Evolutionary conservation across 2,888 invertebrate species (phyloP), one percentile per base, ranked within the genome.

Genomic region (Pyrrhosoma nymphula): DNA sequence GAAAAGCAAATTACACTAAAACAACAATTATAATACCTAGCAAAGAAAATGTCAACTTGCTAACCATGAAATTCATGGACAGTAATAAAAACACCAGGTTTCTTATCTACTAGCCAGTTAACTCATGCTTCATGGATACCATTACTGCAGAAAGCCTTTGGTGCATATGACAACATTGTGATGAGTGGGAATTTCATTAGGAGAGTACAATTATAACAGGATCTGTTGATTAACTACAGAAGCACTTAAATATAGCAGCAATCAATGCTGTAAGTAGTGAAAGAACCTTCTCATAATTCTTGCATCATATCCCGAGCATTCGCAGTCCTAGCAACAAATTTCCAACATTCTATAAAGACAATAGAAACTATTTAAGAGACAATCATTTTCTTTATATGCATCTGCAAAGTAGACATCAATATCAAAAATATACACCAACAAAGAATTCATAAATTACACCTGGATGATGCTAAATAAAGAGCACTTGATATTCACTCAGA

Each of bases 51-150:
- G 30, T 30, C 56, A 91, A 60, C 30, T 60, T 96, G 95, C 96
- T 96, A 96, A 96, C 96, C 90, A 95, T 90, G 69, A 95, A 75
- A 69, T 23, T 96, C 96, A 95, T 95, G 96, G 96, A 18, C 30
- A 35, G 75, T 82, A 14, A 35, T 16, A 35, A 82, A 82, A n/a
- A 35, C n/a, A 69, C n/a, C 69, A 35, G 30, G 35, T 35, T 82
- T 35, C 35, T 82, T 35, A 35, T 82, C 82, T 35, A 82, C 16
- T 82, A 82, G 82, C 82, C 35, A 82, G 16, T 30, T 35, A 82
- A 35, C 82, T 35, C 16, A 35, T 82, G 82, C 82, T 35, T 82
- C 82, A 35, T 35, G 82, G 82, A 82, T 35, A 35, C 30, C 82
- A 82, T 82, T 35, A 82, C 82, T 35, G 82, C 82, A 35, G 14